These are phyloP conservation scores for Orius laevigatus DNA, from an alignment of 1,140 invertebrate species.

Conservation along the genomic window DNA sequence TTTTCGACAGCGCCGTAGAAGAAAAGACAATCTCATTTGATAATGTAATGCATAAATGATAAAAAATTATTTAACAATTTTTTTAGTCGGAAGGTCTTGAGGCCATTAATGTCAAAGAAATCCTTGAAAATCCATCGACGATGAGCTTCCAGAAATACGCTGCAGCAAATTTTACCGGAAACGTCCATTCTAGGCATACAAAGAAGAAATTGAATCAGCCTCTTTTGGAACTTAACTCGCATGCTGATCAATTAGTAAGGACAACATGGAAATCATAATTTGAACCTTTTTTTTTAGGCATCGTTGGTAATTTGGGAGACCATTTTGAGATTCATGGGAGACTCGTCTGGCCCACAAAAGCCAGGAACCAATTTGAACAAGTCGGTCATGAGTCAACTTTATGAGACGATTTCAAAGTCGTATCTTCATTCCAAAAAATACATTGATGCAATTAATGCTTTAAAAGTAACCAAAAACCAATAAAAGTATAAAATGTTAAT, in stretches of 20 bases:
- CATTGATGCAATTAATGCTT: constrained; percentile 91
- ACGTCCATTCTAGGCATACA: constrained; percentile 84
- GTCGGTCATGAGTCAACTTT: constrained; percentile 97
- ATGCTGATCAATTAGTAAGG: constrained; percentile 94
- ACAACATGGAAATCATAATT: too few relatives aligned
- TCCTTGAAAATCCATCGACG: constrained; percentile 86
- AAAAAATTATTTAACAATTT: constrained; percentile 51
- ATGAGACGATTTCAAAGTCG: constrained; percentile 92
- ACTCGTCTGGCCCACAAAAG: constrained; percentile 58
- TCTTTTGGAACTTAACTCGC: constrained; percentile 76
- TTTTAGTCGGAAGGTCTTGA: constrained; percentile 51
- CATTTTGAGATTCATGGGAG: constrained; percentile 92
- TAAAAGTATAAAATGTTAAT: constrained; percentile 23
- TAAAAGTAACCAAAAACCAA: not conserved
- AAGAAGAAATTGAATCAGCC: constrained; percentile 87
- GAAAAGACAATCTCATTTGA: constrained; percentile 30
- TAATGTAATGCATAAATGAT: not conserved
- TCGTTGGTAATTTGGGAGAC: constrained; percentile 96
- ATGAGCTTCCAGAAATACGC: constrained; percentile 99
- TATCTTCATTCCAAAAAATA: constrained; percentile 89
- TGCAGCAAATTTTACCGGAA: constrained; percentile 93
- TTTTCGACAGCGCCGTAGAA: constrained; percentile 74
- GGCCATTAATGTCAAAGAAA: constrained; percentile 61
- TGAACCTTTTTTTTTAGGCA: too few relatives aligned
- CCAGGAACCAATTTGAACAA: constrained; percentile 89